Evolutionary conservation across 2,888 invertebrate genomes (phyloP).

Genomic region (Epinotia nisella): DNA sequence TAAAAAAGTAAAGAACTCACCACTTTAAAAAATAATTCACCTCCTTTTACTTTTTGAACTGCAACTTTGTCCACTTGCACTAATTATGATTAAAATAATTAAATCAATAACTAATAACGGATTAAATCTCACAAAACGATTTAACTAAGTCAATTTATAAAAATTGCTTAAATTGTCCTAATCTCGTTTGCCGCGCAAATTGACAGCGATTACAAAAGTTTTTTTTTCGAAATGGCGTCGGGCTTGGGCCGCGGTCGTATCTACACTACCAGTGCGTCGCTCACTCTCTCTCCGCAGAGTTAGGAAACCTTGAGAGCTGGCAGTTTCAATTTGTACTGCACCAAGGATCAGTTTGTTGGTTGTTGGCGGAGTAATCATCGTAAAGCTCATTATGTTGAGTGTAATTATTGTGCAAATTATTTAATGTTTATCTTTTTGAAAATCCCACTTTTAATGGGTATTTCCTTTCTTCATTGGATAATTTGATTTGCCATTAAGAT

Average conservation of each 20-base stretch:
- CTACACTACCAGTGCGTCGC: slow-evolving; percentile 66
- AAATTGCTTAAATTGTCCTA: slow-evolving; percentile 42
- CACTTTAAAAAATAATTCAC: slow-evolving; percentile 68
- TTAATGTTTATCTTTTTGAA: slow-evolving; percentile 31
- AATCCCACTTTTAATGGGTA: slow-evolving; percentile 25
- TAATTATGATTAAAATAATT: slow-evolving; percentile 49
- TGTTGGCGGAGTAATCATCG: slow-evolving; percentile 43
- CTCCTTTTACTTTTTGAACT: slow-evolving; percentile 74
- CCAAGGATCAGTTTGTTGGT: slow-evolving; percentile 37
- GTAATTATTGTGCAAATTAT: slow-evolving; percentile 39
- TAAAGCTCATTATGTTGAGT: slow-evolving; percentile 34
- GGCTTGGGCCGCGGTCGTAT: slow-evolving; percentile 57
- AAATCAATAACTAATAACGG: slow-evolving; percentile 48
- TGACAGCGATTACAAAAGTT: slow-evolving; percentile 51
- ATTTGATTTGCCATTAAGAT: not conserved
- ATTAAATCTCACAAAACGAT: slow-evolving; percentile 46
- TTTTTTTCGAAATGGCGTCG: slow-evolving; percentile 58
- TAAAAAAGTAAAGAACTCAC: slow-evolving; percentile 61
- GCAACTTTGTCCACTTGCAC: slow-evolving; percentile 55
- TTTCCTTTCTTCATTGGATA: slow-evolving; percentile 6
- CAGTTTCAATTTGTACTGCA: slow-evolving; percentile 47
- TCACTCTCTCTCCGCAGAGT: slow-evolving; percentile 73
- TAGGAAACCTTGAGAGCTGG: slow-evolving; percentile 62
- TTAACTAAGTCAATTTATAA: slow-evolving; percentile 45
- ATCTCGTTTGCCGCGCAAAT: slow-evolving; percentile 58